Evolutionary conservation across 1,140 invertebrate species (phyloP).

Genomic region (Arctopsyche grandis): DNA sequence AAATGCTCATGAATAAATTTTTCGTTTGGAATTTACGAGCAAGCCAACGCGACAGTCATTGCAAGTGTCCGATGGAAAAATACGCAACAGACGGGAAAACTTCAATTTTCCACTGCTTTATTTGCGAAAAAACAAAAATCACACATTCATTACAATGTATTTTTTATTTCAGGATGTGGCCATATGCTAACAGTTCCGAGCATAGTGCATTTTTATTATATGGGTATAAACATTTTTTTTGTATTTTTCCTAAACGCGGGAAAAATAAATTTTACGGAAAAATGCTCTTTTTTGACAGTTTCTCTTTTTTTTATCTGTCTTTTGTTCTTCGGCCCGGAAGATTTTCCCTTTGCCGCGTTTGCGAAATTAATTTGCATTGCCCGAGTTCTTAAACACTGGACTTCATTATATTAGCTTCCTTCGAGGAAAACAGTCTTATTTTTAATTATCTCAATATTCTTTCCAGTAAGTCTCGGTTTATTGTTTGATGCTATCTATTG

Average conservation of each 20-base stretch:
- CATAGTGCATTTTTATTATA: slow-evolving; percentile 7
- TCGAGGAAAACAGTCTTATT: no score
- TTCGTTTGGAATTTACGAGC: no score
- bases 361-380: slow-evolving; percentile 38
- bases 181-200: slow-evolving; percentile 1
- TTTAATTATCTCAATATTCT: no score
- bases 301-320: not conserved
- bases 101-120: not conserved
- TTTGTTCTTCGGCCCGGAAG: not conserved
- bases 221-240: slow-evolving; percentile 1
- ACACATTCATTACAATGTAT: no score
- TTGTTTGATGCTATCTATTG: no score
- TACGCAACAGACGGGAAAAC: not conserved
- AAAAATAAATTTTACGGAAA: slow-evolving; percentile 32
- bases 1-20: no score
- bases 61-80: no score
- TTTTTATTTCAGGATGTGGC: not conserved
- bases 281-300: slow-evolving; percentile 4
- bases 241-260: slow-evolving; percentile 2
- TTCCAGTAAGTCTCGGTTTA: no score
- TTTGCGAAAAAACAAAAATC: no score
- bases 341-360: slow-evolving; percentile 11
- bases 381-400: slow-evolving; percentile 10
- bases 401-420: not conserved
- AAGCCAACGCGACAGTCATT: no score